phyloP scores from a whole-genome alignment of 2,797 vertebrate genomes.

The Lepilemur ruficaudatus region DNA sequence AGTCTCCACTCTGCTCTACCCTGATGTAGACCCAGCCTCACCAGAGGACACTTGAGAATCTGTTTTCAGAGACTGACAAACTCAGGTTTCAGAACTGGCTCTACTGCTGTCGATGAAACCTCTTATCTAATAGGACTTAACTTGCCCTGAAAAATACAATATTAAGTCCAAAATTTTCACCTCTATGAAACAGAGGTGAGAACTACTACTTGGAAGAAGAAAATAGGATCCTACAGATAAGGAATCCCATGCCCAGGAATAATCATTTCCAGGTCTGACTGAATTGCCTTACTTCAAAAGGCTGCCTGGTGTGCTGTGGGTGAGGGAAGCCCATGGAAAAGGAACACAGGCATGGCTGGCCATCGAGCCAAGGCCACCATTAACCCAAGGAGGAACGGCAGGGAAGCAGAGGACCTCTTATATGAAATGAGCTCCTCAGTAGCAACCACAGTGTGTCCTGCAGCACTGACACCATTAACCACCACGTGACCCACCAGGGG shows the following conservation, averaged over 20 bases:
- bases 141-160: slow-evolving; percentile 14
- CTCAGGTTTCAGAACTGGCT: slow-evolving; percentile 41
- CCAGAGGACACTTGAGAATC: neutral
- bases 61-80: slow-evolving; percentile 46
- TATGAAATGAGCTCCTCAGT: neutral
- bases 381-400: neutral
- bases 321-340: neutral
- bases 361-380: neutral
- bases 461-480: neutral
- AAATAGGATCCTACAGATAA: neutral
- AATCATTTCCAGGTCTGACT: neutral
- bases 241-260: neutral
- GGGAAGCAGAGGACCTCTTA: neutral
- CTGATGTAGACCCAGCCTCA: neutral
- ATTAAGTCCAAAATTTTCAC: neutral
- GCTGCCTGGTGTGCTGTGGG: neutral
- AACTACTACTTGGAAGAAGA: neutral
- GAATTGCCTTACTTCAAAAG: neutral
- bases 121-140: slow-evolving; percentile 39
- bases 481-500: neutral
- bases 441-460: neutral
- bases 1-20: neutral
- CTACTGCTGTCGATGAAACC: slow-evolving; percentile 1
- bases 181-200: neutral
- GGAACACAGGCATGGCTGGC: neutral